Base-by-base conservation (phyloP, 2,888 invertebrate genomes). In the Bursaphelenchus okinawaensis region DNA sequence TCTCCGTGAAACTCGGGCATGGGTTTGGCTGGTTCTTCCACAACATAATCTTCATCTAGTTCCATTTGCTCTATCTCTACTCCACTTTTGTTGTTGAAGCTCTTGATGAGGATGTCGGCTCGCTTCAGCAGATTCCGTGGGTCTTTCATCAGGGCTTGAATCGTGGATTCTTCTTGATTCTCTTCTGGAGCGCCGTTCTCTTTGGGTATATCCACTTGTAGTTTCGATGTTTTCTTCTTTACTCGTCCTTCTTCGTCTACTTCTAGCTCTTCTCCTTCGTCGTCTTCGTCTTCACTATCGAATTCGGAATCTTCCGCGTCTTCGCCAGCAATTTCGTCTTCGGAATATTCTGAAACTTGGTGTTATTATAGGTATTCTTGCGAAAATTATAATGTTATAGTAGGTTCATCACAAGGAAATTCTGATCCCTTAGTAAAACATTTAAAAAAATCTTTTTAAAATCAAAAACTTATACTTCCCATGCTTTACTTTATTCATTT, bases 1-100 rank as follows among this genome's bases (percentile, higher is more conserved):
- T 81, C 81, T 29, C 81, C 81, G 60, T 81, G 79, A 59, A 78
- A 81, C 29, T 76, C 78, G 19, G 74, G 76, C 16, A 72, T 52
- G 22, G 72, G 72, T 58, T 59, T 58, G 4, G 57, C 63, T 31
- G 74, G 71, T 52, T 67, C 56, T 55, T 73, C 69, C 26, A 59
- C 55, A 29, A 60, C 65, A 28, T 65, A 59, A 20, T 67, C 51
- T n/a, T 68, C 57, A 55, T 52, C 65, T 61, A 70, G 52, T 52
- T 63, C 57, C n/a, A 66, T 31, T 28, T 69, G 65, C 40, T 67
- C 67, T 16, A 51, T 54, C 20, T 65, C 54, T 6, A 22, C 40
- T n/a, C 50, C 51, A 29, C 9, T 27, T 22, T 26, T 29, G 8
- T 24, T 8, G 22, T 52, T 59, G 8, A 22, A 52, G 51, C 54